Percentiles rank a stretch among this genome's conserved stretches.
Evolutionary conservation across 2,888 invertebrate species (phyloP).

Genomic region (Dicyrtomina minuta): DNA sequence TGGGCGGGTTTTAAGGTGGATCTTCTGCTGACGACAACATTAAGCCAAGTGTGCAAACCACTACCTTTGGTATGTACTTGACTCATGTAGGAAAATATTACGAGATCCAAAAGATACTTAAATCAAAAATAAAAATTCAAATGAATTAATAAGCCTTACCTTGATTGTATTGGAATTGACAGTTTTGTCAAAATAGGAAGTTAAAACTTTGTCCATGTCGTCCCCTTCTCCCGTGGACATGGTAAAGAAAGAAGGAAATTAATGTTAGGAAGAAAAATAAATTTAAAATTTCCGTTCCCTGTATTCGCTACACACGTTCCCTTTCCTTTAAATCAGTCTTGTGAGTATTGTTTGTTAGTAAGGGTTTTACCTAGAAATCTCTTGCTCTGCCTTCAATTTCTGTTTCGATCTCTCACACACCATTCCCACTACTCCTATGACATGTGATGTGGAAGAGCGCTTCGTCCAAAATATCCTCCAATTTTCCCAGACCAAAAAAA

Average conservation of each 20-base stretch:
- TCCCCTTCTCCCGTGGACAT: slow-evolving; percentile 40
- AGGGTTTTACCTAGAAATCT: too few relatives aligned
- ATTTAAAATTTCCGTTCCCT: neutral
- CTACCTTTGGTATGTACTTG: too few relatives aligned
- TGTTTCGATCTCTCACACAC: too few relatives aligned
- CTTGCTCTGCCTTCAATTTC: too few relatives aligned
- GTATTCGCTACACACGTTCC: too few relatives aligned
- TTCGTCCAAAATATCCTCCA: too few relatives aligned
- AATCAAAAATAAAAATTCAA: neutral
- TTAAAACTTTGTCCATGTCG: slow-evolving; percentile 54
- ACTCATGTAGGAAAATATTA: neutral
- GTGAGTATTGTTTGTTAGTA: too few relatives aligned
- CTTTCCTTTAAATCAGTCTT: too few relatives aligned
- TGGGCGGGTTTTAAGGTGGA: slow-evolving; percentile 7
- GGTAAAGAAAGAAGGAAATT: neutral
- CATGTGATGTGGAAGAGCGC: too few relatives aligned
- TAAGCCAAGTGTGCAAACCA: neutral
- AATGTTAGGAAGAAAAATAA: slow-evolving; percentile 2
- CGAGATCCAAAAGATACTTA: neutral
- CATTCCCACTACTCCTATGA: too few relatives aligned
- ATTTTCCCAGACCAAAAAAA: too few relatives aligned
- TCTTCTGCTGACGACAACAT: slow-evolving; percentile 14
- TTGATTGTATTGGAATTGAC: slow-evolving; percentile 53
- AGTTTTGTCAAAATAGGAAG: slow-evolving; percentile 53
- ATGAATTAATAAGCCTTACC: slow-evolving; percentile 35